These are phyloP conservation scores for Neocrepidodera transversa DNA, from an alignment of 2,888 invertebrate genomes.

Conservation along the genomic window DNA sequence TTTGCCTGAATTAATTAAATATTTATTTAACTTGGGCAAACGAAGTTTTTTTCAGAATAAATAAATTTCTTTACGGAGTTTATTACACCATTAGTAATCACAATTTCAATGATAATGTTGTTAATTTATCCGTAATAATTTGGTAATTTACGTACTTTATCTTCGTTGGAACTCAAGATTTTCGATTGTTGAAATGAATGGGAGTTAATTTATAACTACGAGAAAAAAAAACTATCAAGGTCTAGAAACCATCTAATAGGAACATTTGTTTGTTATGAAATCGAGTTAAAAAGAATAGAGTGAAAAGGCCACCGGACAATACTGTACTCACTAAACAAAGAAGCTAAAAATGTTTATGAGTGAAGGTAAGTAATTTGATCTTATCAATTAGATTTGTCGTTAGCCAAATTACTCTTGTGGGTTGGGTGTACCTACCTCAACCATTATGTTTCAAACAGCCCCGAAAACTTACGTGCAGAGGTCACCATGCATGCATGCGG, in stretches of 20 bases:
- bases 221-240: slow-evolving; percentile 22
- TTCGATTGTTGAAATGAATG: not conserved
- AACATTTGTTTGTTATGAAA: slow-evolving; percentile 17
- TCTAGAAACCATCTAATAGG: slow-evolving; percentile 3
- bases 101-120: too few relatives aligned
- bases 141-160: not conserved
- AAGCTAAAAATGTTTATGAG: slow-evolving; percentile 15
- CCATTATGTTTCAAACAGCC: not conserved
- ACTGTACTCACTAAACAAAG: slow-evolving; percentile 18
- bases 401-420: slow-evolving; percentile 21
- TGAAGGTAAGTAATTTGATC: slow-evolving; percentile 24
- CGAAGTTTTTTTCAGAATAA: too few relatives aligned
- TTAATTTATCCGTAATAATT: too few relatives aligned
- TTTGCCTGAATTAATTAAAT: too few relatives aligned
- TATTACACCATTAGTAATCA: too few relatives aligned
- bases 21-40: too few relatives aligned
- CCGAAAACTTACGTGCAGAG: slow-evolving; percentile 8
- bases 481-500: not conserved
- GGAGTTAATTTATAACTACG: too few relatives aligned
- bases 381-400: slow-evolving; percentile 25
- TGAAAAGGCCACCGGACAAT: slow-evolving; percentile 16
- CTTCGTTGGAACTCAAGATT: not conserved
- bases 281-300: slow-evolving; percentile 3
- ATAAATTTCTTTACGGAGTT: too few relatives aligned
- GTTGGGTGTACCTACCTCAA: not conserved